Evolutionary conservation across 2,888 invertebrate species (phyloP).

Genomic region (Congeria kusceri): DNA sequence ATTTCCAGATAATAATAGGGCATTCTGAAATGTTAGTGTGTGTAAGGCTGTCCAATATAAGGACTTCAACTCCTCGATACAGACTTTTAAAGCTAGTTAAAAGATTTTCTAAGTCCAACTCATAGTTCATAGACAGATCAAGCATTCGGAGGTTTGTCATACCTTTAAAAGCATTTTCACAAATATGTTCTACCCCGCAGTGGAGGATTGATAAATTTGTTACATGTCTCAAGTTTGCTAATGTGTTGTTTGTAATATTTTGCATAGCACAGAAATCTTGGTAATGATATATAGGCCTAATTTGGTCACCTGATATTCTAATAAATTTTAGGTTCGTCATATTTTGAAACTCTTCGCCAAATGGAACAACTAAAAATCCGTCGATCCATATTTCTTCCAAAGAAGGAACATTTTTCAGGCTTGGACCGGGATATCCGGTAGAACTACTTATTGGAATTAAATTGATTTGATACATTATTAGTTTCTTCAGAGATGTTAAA

Average conservation of each 20-base stretch:
- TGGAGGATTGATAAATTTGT: slow-evolving; percentile 14
- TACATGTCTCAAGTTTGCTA: slow-evolving; percentile 10
- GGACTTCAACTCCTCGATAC: neutral
- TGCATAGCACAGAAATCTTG: slow-evolving; percentile 12
- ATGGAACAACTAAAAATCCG: slow-evolving; percentile 29
- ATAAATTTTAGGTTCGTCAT: slow-evolving; percentile 23
- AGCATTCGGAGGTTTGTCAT: slow-evolving; percentile 19
- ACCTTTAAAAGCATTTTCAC: slow-evolving; percentile 13
- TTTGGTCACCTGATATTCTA: slow-evolving; percentile 19
- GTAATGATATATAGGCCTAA: slow-evolving; percentile 6
- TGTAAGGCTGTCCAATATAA: slow-evolving; percentile 6
- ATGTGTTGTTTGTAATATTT: neutral
- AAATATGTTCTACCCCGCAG: slow-evolving; percentile 24
- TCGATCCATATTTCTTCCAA: slow-evolving; percentile 40
- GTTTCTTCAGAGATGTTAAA: slow-evolving; percentile 8
- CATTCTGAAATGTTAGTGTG: neutral
- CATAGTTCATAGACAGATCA: slow-evolving; percentile 34
- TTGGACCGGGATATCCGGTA: slow-evolving; percentile 23
- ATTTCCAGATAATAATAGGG: neutral
- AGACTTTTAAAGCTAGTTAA: slow-evolving; percentile 18
- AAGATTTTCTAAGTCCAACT: too few relatives aligned
- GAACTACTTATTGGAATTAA: slow-evolving; percentile 3
- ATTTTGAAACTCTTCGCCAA: slow-evolving; percentile 32
- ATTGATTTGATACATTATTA: slow-evolving; percentile 43
- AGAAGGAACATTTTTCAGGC: slow-evolving; percentile 5